Base-by-base conservation (phyloP, 2,888 invertebrate species). In the Rotaria macrura region DNA sequence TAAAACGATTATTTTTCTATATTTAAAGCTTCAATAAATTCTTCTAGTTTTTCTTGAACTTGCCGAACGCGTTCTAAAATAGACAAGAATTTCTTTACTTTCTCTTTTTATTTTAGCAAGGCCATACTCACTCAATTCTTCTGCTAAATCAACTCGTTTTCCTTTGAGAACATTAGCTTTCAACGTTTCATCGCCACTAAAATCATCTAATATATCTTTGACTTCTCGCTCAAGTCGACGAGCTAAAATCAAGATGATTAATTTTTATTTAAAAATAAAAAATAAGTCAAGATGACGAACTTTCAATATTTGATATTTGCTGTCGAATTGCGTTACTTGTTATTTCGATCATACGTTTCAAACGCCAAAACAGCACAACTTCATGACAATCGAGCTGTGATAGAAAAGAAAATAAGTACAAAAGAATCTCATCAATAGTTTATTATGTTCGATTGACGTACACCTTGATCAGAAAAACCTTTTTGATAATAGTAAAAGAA, bases 21-120 rank as follows among this genome's bases (percentile, higher is more conserved):
- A 92, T 97, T 97, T 86, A 99, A 92, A 47, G 96, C 95, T 91
- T 95, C 95, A 89, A 99, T 97, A 91, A 99, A 99, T 92, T 98
- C 98, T 92, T 99, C 99, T 88, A 99, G 91, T 90, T 95, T 96
- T 91, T 99, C 99, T 92, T 99, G 99, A 87, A 99, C 97, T 91
- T 95, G 95, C 88, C 98, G 93, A 2, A 99, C 97, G 90, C 95
- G 94, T 91, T 97, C 91, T 91, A 91, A 88, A 89, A 65, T 12
- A 65, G 20, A 65, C 65, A 55, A 40, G 20, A 74, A 7, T 29
- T 29, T 14, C 6, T 25, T 54, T 12, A 47, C 47, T 12, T 7
- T n/a, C 29, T 57, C 25, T 29, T 52, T 9, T 14, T 57, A 29
- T 12, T 29, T 0, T 1, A 57, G 4, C n/a, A 4, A 65, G 17